phyloP scores from a whole-genome alignment of 2,888 invertebrate species.

The Ornithoptera alexandrae region DNA sequence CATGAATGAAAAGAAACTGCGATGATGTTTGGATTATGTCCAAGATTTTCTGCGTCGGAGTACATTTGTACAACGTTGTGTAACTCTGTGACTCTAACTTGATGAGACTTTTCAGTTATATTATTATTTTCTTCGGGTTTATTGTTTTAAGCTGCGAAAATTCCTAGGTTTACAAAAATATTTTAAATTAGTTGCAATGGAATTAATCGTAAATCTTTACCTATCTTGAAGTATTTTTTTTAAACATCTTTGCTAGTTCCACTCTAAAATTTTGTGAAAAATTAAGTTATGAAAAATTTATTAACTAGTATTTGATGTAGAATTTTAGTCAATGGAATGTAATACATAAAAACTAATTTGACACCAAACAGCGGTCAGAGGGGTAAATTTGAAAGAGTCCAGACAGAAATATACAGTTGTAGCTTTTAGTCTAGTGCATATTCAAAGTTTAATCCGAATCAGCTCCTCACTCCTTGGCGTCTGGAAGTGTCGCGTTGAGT shows the following conservation, averaged over 20 bases:
- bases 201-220: no score
- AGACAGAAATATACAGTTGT: conserved; percentile 39
- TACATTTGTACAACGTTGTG: conserved; percentile 11
- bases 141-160: no score
- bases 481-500: conserved; percentile 28
- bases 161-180: no score
- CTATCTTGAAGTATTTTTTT: background rate
- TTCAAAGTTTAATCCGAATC: conserved; percentile 74
- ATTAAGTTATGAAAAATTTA: no score
- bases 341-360: conserved; percentile 5
- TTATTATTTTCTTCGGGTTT: background rate
- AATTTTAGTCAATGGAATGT: no score
- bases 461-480: conserved; percentile 46
- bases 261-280: no score
- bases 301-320: no score
- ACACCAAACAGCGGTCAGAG: conserved; percentile 22
- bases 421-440: conserved; percentile 59
- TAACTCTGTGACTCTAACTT: conserved; percentile 6
- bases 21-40: conserved; percentile 24
- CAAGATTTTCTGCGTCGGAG: conserved; percentile 17
- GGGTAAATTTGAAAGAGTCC: conserved; percentile 38
- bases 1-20: conserved; percentile 29
- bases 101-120: background rate
- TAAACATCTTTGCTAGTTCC: background rate
- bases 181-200: no score